These are phyloP conservation scores for Aleiodes leptofemur DNA, from an alignment of 2,888 invertebrate genomes.

Conservation along the genomic window DNA sequence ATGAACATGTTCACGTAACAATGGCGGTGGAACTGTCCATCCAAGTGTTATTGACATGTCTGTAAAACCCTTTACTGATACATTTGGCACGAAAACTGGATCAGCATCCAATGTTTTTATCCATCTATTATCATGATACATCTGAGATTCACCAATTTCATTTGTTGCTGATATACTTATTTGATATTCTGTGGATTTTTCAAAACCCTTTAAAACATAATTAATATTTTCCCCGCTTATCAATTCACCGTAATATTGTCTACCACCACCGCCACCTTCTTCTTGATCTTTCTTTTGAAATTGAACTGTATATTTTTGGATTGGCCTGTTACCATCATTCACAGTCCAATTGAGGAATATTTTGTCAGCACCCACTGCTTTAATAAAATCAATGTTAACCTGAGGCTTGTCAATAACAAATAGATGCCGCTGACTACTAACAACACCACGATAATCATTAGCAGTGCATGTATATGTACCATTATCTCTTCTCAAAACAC, in stretches of 20 bases:
- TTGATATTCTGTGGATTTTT: conserved; percentile 81
- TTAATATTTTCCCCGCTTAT: conserved; percentile 82
- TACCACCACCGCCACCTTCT: conserved; percentile 72
- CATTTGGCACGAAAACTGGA: conserved; percentile 87
- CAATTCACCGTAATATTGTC: conserved; percentile 79
- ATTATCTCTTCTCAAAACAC: conserved; percentile 83
- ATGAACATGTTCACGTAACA: conserved; percentile 84
- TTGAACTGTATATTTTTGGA: conserved; percentile 78
- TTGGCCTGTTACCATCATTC: conserved; percentile 84
- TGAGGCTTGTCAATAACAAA: conserved; percentile 84
- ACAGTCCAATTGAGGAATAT: conserved; percentile 91
- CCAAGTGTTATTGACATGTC: conserved; percentile 88
- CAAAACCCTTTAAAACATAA: conserved; percentile 82
- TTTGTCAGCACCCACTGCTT: conserved; percentile 85
- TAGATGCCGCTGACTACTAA: conserved; percentile 76
- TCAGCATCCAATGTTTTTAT: conserved; percentile 83
- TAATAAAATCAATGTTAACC: conserved; percentile 83
- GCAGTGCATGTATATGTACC: conserved; percentile 79
- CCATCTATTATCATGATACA: conserved; percentile 76
- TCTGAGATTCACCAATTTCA: conserved; percentile 79
- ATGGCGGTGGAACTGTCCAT: conserved; percentile 83
- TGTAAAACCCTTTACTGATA: conserved; percentile 84
- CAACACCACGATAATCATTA: conserved; percentile 72
- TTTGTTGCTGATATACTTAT: conserved; percentile 83
- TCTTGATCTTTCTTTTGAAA: conserved; percentile 76